Base-by-base conservation (phyloP, 2,797 vertebrate genomes). In the Serranus cabrilla region DNA sequence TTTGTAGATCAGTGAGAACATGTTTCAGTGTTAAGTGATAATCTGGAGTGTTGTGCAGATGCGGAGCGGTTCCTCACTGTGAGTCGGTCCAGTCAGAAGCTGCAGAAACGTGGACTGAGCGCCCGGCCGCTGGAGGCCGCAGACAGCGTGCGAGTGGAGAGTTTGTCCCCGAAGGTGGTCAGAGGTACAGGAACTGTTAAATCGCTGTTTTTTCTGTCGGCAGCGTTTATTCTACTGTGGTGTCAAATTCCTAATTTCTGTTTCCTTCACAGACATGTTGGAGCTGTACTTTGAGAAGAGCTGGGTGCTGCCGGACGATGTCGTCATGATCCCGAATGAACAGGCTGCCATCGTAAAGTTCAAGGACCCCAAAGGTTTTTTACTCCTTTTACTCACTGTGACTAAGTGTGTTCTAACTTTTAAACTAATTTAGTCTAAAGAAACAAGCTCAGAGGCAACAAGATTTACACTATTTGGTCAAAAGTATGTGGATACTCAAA, bases 341-440 rank as follows among this genome's bases (percentile, higher is more conserved):
- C 88, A 93, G 46, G 95, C 96, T 12, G 97, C 96, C 21, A 66
- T 97, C 12, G 27, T 96, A 84, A 93, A 94, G 1, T 97, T 97
- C 83, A 70, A 5, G 25, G 60, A 95, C 80, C 50, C 80, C 4
- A 75, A 93, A 95, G 95, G 97, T 97, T 74, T 37, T n/a, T 52
- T 16, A 20, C 27, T 43, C 46, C 18, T 51, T 25, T 25, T 14
- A 46, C 57, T 3, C 3, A 6, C 27, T 56, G 5, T 9, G 25
- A 23, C 21, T 42, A 43, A 23, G 0, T 62, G 1, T 8, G 3
- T 55, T 64, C 1, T 40, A 8, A 31, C 3, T 23, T 49, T 7
- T 14, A 16, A 20, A n/a, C 27, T 31, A 18, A 54, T n/a, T 10
- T 52, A 45, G 11, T 56, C 10, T 37, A 3, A 13, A 54, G 13